A percentile compares a stretch with the other conserved stretches of the same genome.
phyloP scores from a whole-genome alignment of 2,113 vertebrate genomes.

The Castor canadensis region DNA sequence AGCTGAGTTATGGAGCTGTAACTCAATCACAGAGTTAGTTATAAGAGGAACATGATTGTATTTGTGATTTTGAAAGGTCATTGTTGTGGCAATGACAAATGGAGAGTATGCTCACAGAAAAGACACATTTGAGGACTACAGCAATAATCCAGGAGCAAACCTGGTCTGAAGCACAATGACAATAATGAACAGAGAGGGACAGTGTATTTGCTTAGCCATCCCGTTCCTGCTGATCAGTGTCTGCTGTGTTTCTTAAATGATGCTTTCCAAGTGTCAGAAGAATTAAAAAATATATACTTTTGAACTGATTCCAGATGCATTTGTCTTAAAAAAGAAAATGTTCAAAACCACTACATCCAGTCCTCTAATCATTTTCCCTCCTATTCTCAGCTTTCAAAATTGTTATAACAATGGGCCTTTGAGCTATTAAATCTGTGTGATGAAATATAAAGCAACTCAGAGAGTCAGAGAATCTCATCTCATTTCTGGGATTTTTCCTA shows the following conservation, averaged over 20 bases:
- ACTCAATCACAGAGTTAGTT: background rate
- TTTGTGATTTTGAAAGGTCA: background rate
- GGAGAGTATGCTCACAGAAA: background rate
- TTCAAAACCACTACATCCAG: background rate
- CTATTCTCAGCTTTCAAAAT: background rate
- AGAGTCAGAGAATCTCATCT: background rate
- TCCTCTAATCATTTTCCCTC: background rate
- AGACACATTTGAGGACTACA: background rate
- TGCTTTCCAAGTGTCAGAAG: background rate
- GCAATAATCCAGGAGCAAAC: background rate
- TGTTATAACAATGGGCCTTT: background rate
- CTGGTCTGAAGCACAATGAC: background rate
- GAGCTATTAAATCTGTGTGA: background rate
- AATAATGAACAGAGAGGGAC: too few species aligned
- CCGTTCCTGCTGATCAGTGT: background rate
- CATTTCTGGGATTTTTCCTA: background rate
- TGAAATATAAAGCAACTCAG: background rate
- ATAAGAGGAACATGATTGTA: background rate
- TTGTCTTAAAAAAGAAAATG: background rate
- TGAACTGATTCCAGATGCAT: background rate
- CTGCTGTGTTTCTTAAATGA: background rate
- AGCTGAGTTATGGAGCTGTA: background rate
- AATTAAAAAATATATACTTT: background rate
- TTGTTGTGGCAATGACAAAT: background rate
- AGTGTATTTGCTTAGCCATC: background rate